Evolutionary conservation across 2,888 invertebrate genomes (phyloP), one percentile per base, ranked within the genome.

Genomic region (Leptinotarsa peninsularis): DNA sequence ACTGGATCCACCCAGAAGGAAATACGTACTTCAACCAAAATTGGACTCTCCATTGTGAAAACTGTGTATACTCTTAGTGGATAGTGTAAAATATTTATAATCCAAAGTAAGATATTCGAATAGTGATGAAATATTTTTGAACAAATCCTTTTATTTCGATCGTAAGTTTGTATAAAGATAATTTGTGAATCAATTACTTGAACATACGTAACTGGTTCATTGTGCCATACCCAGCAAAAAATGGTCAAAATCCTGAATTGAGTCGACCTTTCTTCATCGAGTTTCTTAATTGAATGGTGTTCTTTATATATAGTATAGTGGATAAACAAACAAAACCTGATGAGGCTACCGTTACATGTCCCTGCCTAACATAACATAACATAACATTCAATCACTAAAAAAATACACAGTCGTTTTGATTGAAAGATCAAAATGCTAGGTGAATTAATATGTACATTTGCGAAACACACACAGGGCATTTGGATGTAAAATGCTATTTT

Each of bases 41-140:
- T 76, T 78, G 83, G 81, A 82, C 81, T 79, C 71, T 74, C 76
- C 83, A 81, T 84, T 86, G 85, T 86, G 87, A 87, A 86, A 85
- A 87, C 83, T 87, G 87, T 88, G 87, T 87, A 88, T 87, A 88
- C 86, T 86, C 82, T 77, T 86, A 87, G 86, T 83, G 83, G 81
- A 83, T 87, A 87, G 86, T 85, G 84, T 85, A 80, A 84, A 83
- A 85, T 83, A 83, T 85, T 84, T 86, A 84, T 85, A 85, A 86
- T 85, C 86, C 86, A 87, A 87, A 86, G 86, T 86, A 84, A 82
- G 81, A 83, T 82, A 80, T 80, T 81, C 74, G 75, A 76, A 83
- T 82, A 82, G 83, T 81, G 81, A 81, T 81, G 78, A 83, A 81
- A 82, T 83, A 83, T 85, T 85, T 85, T 83, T 80, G 82, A 83